Evolutionary conservation across 1,140 invertebrate genomes (phyloP), one percentile per base, ranked within the genome.

Genomic region (Aphidius gifuensis): DNA sequence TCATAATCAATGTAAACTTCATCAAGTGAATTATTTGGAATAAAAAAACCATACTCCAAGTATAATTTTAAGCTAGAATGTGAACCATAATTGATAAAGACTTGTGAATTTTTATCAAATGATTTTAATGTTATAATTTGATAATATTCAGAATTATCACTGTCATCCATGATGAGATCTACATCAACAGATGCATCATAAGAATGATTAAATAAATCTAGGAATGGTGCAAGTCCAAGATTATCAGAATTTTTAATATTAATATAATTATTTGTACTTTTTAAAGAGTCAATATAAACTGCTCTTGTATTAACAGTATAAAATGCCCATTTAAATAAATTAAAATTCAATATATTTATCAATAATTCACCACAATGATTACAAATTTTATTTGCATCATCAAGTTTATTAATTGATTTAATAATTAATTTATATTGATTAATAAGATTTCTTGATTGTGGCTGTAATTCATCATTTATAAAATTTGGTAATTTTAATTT

Each of bases 121-220:
- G 69, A 61, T 43, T 67, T 74, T 42, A 74, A 65, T 2, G 86
- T 83, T 61, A 70, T 70, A 64, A 90, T 87, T 65, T 83, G 76
- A 77, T 86, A 88, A 43, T 80, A 76, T 59, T 81, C 73, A 8
- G 9, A 9, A 39, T 80, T 65, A 4, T 78, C 47, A 53, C 64
- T 67, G 47, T 77, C 64, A 66, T 66, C 80, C 32, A 73, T 71
- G 62, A 82, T 73, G 47, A 85, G 70, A 54, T 81, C 75, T 40
- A 84, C 84, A 8, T 75, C 69, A 4, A 85, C 84, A 60, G 74
- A 75, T 45, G 86, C 84, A 40, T 79, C 61, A 61, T 79, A 71
- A 9, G 83, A 83, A 74, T 93, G 92, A 83, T 93, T 93, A 58
- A 93, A 84, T 62, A 93, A 80, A 78, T 93, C 92, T 23, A 94